Evolutionary conservation across 2,113 vertebrate species (phyloP), one percentile per base, ranked within the genome.

Genomic region (Perca flavescens): DNA sequence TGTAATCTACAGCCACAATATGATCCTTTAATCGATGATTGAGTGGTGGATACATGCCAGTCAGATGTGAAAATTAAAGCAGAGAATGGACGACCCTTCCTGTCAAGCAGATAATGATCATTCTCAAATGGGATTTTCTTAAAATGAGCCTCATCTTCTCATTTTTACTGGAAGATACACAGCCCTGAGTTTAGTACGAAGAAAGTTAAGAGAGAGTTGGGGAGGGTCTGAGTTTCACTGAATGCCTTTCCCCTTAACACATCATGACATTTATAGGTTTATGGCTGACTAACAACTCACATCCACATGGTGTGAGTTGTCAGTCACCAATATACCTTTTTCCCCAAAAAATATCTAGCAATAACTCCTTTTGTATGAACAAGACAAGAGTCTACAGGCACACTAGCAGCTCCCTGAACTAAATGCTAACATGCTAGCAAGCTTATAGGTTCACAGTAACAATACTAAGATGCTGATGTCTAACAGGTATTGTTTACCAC

Each of bases 21-120:
- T 65, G 69, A 85, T 31, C 74, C 66, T 71, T 66, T 76, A 84
- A 84, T 89, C 71, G 76, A 52, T 64, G 83, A 71, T 6, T 49
- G 50, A 74, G 64, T 16, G 43, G 76, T 25, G 67, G 71, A 75
- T 69, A 69, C 64, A 63, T 54, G 13, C 76, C 77, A 53, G 74
- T 68, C 77, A 76, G 58, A 71, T 62, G 56, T 17, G 36, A 70
- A 68, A 79, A 79, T 60, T 22, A 56, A 60, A 63, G 14, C 47
- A 52, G 43, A 60, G 31, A 69, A 70, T 22, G 36, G 50, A 62
- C 3, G 22, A 76, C 69, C 58, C 22, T 47, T 86, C 49, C 52
- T 58, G 40, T 86, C 61, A 71, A 82, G 85, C 78, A 84, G 36
- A 79, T 70, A 58, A 70, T 71, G 11, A 69, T 76, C 31, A 47